Evolutionary conservation across 2,797 vertebrate genomes (phyloP).

Genomic region (Margarornis squamiger): DNA sequence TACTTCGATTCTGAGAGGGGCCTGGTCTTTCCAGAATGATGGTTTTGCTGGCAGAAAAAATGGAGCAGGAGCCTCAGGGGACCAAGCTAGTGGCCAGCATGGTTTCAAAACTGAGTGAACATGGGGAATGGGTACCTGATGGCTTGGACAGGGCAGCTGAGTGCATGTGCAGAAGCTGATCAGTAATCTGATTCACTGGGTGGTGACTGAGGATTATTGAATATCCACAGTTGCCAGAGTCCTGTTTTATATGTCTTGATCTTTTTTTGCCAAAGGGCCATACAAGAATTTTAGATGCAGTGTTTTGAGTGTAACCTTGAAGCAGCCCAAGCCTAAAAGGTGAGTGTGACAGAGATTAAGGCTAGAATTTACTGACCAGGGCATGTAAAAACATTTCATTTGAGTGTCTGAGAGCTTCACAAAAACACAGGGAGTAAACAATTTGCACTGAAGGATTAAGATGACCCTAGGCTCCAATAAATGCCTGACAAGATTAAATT

Average conservation of each 20-base stretch:
- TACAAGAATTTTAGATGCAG: not conserved
- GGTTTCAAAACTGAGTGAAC: not conserved
- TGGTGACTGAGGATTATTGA: not conserved
- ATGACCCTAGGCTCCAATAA: not conserved
- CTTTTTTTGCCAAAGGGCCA: not conserved
- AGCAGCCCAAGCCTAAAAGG: not conserved
- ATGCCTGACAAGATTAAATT: not conserved
- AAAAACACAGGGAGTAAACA: not conserved
- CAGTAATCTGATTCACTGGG: not conserved
- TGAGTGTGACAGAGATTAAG: not conserved
- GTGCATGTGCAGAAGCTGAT: not conserved
- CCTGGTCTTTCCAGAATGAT: not conserved
- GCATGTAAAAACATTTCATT: not conserved
- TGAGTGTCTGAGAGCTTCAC: not conserved
- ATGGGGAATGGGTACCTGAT: not conserved
- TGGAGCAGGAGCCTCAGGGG: not conserved
- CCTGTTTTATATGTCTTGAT: not conserved
- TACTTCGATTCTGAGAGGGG: not conserved
- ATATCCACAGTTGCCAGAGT: not conserved
- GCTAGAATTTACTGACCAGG: not conserved
- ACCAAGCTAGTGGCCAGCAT: rapidly evolving
- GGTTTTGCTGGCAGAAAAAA: not conserved
- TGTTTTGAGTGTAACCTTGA: not conserved
- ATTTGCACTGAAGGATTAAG: not conserved
- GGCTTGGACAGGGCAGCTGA: not conserved